Evolutionary conservation across 2,797 vertebrate genomes (phyloP).

Genomic region (Melanotaenia trifasciata): DNA sequence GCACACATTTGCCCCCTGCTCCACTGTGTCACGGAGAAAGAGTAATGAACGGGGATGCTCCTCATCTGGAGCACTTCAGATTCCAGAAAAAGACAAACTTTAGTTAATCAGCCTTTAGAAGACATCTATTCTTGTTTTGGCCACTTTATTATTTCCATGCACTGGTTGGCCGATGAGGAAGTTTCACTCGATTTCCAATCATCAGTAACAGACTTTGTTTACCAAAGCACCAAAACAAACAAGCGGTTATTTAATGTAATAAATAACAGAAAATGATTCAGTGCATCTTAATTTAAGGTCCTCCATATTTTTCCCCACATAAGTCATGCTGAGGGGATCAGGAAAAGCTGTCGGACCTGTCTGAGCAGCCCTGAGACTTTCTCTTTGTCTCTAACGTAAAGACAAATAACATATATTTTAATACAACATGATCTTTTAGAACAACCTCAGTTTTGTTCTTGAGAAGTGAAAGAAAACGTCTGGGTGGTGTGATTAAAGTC

Average conservation of each 20-base stretch:
- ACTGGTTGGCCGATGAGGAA: background rate
- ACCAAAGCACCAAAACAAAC: background rate
- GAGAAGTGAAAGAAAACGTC: background rate
- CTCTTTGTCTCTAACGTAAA: no score
- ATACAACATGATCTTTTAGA: background rate
- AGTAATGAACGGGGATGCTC: background rate
- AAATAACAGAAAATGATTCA: background rate
- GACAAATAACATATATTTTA: background rate
- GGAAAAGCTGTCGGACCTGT: no score
- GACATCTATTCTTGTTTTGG: no score
- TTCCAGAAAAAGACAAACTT: background rate
- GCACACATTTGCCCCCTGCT: background rate
- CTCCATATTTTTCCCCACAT: background rate
- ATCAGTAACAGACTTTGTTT: background rate
- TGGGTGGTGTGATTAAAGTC: conserved; percentile 17
- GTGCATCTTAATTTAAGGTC: background rate
- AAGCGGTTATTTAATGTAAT: background rate
- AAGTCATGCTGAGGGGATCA: background rate
- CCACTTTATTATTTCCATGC: no score
- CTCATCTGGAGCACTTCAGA: background rate
- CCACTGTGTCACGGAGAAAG: background rate
- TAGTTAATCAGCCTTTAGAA: no score
- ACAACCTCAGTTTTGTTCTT: background rate
- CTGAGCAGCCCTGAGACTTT: no score
- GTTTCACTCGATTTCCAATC: background rate